Evolutionary conservation across 2,797 vertebrate species (phyloP), one percentile per base, ranked within the genome.

Genomic region (Scolopax bukidnonensis): DNA sequence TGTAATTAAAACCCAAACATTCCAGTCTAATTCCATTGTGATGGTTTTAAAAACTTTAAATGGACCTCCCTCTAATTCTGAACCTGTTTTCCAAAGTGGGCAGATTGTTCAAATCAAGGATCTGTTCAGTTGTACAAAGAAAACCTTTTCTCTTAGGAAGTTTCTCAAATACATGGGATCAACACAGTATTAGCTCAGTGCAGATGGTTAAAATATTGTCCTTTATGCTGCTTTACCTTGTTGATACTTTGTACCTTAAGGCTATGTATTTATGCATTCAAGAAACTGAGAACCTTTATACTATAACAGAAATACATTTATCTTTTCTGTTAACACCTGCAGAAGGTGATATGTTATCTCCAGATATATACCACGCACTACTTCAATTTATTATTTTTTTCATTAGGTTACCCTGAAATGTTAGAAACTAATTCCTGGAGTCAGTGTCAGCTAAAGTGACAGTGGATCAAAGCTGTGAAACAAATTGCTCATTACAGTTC

Each of bases 401-500:
- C 19, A 51, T 92, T 90, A 74, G 71, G 51, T 79, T 82, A 59
- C 73, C 28, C 60, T 97, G 96, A 85, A 92, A 41, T 47, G 84
- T 92, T 93, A 95, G 93, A 98, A 97, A 97, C 97, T 95, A 97
- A 97, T 96, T 96, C 86, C 74, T 28, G 4, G 81, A 96, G 96
- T 93, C 67, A 30, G 71, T 96, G 97, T 96, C 95, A 97, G 89
- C 76, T 89, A 75, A 73, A 94, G 71, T 93, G 96, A 98, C 97
- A 93, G 85, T 54, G 63, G 92, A 98, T 98, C 96, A 97, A 95
- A 95, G 92, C 97, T 95, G 71, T 85, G 87, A 97, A 94, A 97
- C 96, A 97, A 97, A 97, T 97, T 96, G 97, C 93, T 98, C 96
- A 84, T 97, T 96, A 96, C 96, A 96, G 95, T 95, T 97, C 89